phyloP scores from a whole-genome alignment of 2,113 vertebrate species.

The Antennarius striatus region DNA sequence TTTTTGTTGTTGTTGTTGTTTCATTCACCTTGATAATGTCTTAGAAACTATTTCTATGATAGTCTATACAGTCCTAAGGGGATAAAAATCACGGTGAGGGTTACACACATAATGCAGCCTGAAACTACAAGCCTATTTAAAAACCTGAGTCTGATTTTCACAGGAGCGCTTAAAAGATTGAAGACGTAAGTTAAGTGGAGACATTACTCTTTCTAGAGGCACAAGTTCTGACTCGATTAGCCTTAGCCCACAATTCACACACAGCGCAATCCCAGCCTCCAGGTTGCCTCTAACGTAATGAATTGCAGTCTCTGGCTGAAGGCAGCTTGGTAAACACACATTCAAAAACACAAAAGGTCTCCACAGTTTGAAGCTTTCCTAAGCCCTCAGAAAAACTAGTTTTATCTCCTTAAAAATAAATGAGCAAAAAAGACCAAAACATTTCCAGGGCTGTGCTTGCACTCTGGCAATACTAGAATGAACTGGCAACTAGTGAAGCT shows the following conservation, averaged over 20 bases:
- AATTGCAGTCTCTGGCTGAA: constrained; percentile 32
- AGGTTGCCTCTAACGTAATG: constrained; percentile 38
- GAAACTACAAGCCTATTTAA: constrained; percentile 8
- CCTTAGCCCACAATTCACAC: constrained; percentile 20
- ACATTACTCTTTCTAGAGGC: constrained; percentile 26
- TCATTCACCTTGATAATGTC: background rate
- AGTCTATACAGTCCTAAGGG: background rate
- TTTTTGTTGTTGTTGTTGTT: constrained; percentile 3
- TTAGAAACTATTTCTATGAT: constrained; percentile 13
- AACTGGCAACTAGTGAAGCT: constrained; percentile 9
- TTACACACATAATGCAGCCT: constrained; percentile 9
- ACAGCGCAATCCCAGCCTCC: constrained; percentile 37
- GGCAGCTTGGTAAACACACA: constrained; percentile 32
- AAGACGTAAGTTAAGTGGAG: constrained; percentile 30
- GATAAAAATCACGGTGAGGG: constrained; percentile 1
- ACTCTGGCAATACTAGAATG: constrained; percentile 29
- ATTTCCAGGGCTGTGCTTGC: constrained; percentile 1
- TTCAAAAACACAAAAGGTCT: constrained; percentile 15
- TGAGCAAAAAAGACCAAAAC: constrained; percentile 29
- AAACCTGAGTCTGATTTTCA: constrained; percentile 14
- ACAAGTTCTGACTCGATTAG: constrained; percentile 41
- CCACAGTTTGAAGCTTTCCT: constrained; percentile 3
- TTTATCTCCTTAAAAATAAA: constrained; percentile 27
- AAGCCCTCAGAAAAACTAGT: constrained; percentile 2
- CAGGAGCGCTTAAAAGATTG: constrained; percentile 1